These are phyloP conservation scores for Erebia ligea DNA, from an alignment of 2,888 invertebrate genomes.

Conservation along the genomic window DNA sequence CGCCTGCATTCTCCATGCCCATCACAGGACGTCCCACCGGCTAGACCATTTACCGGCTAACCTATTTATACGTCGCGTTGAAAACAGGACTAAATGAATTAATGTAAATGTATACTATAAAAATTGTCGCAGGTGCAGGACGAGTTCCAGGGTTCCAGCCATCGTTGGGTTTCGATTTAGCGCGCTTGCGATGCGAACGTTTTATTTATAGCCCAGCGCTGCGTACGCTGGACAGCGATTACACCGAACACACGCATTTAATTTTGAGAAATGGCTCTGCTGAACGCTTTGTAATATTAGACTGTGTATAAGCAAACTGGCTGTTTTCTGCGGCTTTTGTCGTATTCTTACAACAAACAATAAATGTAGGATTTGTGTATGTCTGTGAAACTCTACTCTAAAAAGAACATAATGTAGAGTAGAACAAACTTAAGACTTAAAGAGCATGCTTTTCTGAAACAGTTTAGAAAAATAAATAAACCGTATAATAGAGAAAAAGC, in stretches of 20 bases:
- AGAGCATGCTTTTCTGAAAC: no score
- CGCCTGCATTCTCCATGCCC: conserved; percentile 34
- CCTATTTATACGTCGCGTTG: conserved; percentile 78
- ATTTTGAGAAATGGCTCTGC: conserved; percentile 33
- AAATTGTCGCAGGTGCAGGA: conserved; percentile 83
- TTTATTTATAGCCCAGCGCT: conserved; percentile 73
- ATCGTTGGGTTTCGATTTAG: conserved; percentile 78
- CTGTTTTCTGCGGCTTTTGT: not conserved
- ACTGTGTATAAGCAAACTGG: not conserved
- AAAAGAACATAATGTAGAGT: no score
- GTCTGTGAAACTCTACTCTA: no score
- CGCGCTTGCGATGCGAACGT: conserved; percentile 75
- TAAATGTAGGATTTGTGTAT: no score
- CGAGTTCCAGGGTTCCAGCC: conserved; percentile 67
- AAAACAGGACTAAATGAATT: conserved; percentile 82
- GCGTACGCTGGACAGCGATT: conserved; percentile 44
- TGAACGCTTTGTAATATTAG: conserved; percentile 26
- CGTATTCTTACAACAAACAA: not conserved
- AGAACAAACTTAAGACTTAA: no score
- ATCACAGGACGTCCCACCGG: conserved; percentile 45
- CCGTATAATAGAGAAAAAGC: no score
- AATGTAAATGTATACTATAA: conserved; percentile 83
- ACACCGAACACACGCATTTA: conserved; percentile 48
- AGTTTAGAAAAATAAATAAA: no score
- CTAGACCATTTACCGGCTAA: conserved; percentile 82